Evolutionary conservation across 2,113 vertebrate species (phyloP), one percentile per base, ranked within the genome.

Genomic region (Nanorana parkeri): DNA sequence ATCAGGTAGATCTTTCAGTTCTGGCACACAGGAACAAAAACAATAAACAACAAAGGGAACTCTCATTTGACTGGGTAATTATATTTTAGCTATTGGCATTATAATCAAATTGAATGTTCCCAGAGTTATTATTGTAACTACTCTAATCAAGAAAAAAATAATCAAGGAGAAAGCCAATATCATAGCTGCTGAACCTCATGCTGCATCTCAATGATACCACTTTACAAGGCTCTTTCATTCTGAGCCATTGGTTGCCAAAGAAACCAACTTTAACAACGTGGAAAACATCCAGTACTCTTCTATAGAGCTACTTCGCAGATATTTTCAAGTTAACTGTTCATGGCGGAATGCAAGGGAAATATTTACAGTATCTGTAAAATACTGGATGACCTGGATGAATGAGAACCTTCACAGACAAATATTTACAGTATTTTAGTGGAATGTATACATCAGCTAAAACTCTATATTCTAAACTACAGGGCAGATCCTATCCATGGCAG

Each of bases 91-190:
- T 29, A 75, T 75, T 21, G n/a, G n/a, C 28, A 29, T 75, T 75
- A 41, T 75, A 26, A 75, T 75, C 55, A 61, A 75, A 75, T 19
- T 75, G 72, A 75, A 75, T 75, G 72, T 75, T 56, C 55, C 55
- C 17, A 24, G 72, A 16, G 56, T 75, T 75, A 75, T 75, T 55
- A 61, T 24, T 75, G 72, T 32, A 75, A 75, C 72, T 75, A 41
- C 72, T 60, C 55, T 75, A 61, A 75, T 75, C 72, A 75, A 75
- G 72, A 63, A 63, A 63, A n/a, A 60, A 75, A 75, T 75, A 75
- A 75, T 75, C 58, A 56, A 60, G 72, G 23, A 75, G 72, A 75
- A 75, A 75, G 72, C 55, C 72, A 17, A 75, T 61, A 75, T 75
- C 56, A 23, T 78, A 64, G 67, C 41, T 64, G 61, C 52, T 55